A percentile compares a stretch with the other conserved stretches of the same genome.
These are phyloP conservation scores for Nyctibius grandis DNA, from an alignment of 2,797 vertebrate genomes.

Conservation along the genomic window DNA sequence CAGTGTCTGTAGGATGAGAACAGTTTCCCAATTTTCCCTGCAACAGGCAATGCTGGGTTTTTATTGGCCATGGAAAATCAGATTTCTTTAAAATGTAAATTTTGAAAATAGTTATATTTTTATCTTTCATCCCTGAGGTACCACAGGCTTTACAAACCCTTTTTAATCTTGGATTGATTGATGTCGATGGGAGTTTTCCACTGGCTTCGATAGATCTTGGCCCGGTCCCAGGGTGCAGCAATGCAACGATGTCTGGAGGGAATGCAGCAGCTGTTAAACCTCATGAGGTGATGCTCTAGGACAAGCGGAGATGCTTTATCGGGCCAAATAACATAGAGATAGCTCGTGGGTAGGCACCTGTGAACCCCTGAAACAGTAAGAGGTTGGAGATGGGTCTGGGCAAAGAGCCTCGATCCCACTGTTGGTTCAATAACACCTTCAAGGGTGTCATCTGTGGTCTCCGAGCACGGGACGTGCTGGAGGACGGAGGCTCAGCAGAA, in stretches of 20 bases:
- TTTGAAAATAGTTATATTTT: not conserved
- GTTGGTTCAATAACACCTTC: not conserved
- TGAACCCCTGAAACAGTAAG: not conserved
- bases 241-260: not conserved
- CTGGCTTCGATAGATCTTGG: not conserved
- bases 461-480: fast-evolving
- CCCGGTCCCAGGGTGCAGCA: conserved; percentile 23
- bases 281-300: not conserved
- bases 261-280: conserved; percentile 6
- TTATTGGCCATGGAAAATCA: not conserved
- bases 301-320: not conserved
- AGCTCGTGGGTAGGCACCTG: not conserved
- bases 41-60: not conserved
- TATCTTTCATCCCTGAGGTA: not conserved
- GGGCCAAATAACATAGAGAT: not conserved
- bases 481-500: not conserved
- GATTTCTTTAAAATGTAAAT: not conserved
- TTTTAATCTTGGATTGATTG: not conserved
- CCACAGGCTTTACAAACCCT: not conserved
- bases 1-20: not conserved
- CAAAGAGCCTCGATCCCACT: not conserved
- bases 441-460: not conserved
- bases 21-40: not conserved
- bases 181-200: not conserved
- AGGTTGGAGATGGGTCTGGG: not conserved